These are phyloP conservation scores for Patagioenas fasciata DNA, from an alignment of 2,113 vertebrate species.

Conservation along the genomic window DNA sequence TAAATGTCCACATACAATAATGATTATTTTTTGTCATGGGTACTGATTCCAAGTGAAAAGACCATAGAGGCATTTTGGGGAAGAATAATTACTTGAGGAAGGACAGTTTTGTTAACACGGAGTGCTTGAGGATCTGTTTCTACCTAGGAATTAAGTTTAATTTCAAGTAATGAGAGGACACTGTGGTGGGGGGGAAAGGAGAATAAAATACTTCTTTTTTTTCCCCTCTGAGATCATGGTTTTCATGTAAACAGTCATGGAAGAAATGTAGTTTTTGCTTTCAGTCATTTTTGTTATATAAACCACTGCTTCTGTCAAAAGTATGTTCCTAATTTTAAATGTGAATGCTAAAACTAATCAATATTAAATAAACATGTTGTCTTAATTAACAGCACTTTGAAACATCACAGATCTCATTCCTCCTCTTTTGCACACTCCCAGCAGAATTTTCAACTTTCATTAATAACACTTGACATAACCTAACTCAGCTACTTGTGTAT, in stretches of 20 bases:
- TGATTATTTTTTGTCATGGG: neutral
- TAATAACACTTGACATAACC: constrained; percentile 53
- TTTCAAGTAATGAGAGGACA: neutral
- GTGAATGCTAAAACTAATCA: constrained; percentile 32
- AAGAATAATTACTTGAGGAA: neutral
- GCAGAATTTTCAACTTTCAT: constrained; percentile 50
- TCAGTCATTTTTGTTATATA: neutral
- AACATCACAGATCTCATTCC: constrained; percentile 28
- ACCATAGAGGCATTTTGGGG: neutral
- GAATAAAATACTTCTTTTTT: neutral
- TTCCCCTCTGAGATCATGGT: neutral
- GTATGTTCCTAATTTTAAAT: neutral
- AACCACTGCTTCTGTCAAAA: neutral
- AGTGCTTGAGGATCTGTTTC: neutral
- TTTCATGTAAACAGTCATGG: neutral
- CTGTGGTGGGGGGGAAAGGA: rapidly evolving
- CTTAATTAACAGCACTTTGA: constrained; percentile 63
- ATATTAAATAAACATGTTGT: constrained; percentile 60
- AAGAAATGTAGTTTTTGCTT: neutral
- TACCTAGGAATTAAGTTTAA: neutral
- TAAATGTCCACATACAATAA: neutral
- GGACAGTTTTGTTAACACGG: neutral
- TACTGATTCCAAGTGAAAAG: neutral
- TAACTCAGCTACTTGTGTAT: constrained; percentile 44
- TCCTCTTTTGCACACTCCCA: constrained; percentile 46